Conservation (phyloP, 2,797 vertebrate species). For the Phrynocephalus vlangalii region DNA sequence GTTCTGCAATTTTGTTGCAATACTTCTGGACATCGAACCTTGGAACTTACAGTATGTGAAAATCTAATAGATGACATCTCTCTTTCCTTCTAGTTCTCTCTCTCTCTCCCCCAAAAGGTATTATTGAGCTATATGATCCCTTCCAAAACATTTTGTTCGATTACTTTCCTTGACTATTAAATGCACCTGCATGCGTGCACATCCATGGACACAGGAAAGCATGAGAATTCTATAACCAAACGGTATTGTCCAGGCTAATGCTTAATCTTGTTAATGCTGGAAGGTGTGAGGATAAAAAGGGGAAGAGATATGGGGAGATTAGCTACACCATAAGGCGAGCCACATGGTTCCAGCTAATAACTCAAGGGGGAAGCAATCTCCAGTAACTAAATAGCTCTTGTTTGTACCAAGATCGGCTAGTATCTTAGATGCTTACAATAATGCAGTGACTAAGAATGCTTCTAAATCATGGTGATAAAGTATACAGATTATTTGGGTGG, state of each 20-base stretch:
- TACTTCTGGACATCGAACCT: not conserved
- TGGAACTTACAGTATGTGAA: not conserved
- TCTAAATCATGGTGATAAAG: not conserved
- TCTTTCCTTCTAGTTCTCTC: not conserved
- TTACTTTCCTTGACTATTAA: conserved; percentile 6
- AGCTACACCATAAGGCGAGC: conserved; percentile 43
- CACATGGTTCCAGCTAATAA: conserved; percentile 31
- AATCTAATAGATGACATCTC: not conserved
- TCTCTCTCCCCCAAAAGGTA: not conserved
- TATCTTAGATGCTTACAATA: not conserved
- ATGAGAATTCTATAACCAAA: conserved; percentile 24
- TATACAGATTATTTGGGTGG: not conserved
- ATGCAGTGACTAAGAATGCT: not conserved
- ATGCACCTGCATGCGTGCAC: not conserved
- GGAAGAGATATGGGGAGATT: conserved; percentile 61
- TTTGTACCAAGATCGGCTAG: not conserved
- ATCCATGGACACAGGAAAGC: not conserved
- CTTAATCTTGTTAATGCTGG: conserved; percentile 68
- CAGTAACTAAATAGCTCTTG: conserved; percentile 2
- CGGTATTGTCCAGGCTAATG: conserved; percentile 45
- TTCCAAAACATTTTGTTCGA: not conserved
- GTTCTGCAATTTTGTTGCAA: not conserved
- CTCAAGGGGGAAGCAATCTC: conserved; percentile 17
- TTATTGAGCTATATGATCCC: not conserved
- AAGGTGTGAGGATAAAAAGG: conserved; percentile 60